phyloP scores from a whole-genome alignment of 2,797 vertebrate genomes.

The Melanotaenia pygmaea region DNA sequence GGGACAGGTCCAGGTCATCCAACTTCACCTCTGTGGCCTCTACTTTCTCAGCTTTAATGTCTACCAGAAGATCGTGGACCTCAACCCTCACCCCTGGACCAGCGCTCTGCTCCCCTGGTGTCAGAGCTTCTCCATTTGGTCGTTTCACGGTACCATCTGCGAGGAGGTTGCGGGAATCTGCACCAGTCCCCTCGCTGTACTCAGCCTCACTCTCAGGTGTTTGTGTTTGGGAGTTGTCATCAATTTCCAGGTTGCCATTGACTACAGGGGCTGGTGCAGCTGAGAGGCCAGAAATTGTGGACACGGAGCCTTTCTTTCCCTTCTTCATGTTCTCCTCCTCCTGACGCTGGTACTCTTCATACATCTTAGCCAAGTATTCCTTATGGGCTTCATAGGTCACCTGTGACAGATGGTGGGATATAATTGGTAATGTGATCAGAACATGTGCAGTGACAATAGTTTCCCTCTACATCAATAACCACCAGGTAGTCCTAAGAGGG shows the following conservation, averaged over 20 bases:
- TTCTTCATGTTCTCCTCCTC: slow-evolving; percentile 99
- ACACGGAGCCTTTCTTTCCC: slow-evolving; percentile 97
- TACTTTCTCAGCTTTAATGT: slow-evolving; percentile 99
- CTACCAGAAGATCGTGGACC: slow-evolving; percentile 96
- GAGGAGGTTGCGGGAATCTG: slow-evolving; percentile 90
- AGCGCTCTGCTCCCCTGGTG: slow-evolving; percentile 78
- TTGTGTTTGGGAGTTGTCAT: slow-evolving; percentile 96
- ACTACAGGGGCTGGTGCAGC: slow-evolving; percentile 89
- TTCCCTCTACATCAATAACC: slow-evolving; percentile 42
- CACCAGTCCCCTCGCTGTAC: slow-evolving; percentile 89
- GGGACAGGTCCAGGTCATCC: slow-evolving; percentile 97
- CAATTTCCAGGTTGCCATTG: slow-evolving; percentile 95
- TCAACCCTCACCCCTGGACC: slow-evolving; percentile 92
- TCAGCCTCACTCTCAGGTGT: slow-evolving; percentile 98
- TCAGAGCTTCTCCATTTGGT: slow-evolving; percentile 85
- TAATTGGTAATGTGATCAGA: slow-evolving; percentile 35
- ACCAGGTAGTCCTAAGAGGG: slow-evolving; percentile 7
- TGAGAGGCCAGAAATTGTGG: slow-evolving; percentile 98
- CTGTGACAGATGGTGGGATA: slow-evolving; percentile 70
- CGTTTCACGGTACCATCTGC: slow-evolving; percentile 87
- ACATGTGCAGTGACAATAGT: slow-evolving; percentile 28
- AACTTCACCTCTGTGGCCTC: slow-evolving; percentile 99
- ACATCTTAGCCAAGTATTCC: slow-evolving; percentile 99
- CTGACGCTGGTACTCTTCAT: slow-evolving; percentile 99
- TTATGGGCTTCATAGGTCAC: slow-evolving; percentile 99